Conservation (phyloP, 2,113 vertebrate genomes). For the Hystrix cristata region DNA sequence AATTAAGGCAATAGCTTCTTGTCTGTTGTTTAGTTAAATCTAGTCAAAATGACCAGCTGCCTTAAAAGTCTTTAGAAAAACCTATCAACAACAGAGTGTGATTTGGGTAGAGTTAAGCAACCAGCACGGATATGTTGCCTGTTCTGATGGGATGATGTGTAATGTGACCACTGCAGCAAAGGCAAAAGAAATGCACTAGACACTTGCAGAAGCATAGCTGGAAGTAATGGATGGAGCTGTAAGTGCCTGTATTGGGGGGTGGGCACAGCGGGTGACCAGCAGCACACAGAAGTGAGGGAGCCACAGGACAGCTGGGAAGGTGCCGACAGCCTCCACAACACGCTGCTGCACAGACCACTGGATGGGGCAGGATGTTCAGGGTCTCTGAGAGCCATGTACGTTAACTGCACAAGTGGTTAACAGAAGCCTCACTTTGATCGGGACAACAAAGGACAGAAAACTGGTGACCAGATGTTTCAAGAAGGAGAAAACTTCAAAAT, state of each 20-base stretch:
- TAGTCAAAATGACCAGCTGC: background rate
- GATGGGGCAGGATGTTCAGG: background rate
- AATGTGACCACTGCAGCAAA: background rate
- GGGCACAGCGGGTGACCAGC: no score
- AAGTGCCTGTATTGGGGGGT: no score
- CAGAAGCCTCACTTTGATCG: background rate
- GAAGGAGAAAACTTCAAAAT: constrained; percentile 41
- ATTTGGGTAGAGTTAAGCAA: background rate
- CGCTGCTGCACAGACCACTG: accelerated
- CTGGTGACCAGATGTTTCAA: constrained; percentile 8
- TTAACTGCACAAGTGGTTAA: background rate
- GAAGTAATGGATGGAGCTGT: background rate
- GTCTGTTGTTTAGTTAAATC: constrained; percentile 22
- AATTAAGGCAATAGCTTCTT: background rate
- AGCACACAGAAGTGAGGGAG: background rate
- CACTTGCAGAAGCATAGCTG: background rate
- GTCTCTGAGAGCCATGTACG: background rate
- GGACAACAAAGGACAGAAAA: constrained; percentile 29
- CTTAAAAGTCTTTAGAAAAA: background rate
- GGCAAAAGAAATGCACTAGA: background rate
- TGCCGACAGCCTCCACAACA: accelerated
- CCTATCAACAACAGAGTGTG: background rate
- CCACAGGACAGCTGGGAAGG: accelerated
- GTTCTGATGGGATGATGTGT: background rate
- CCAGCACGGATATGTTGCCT: background rate